phyloP scores from a whole-genome alignment of 2,797 vertebrate species.

The Caiman crocodilus region DNA sequence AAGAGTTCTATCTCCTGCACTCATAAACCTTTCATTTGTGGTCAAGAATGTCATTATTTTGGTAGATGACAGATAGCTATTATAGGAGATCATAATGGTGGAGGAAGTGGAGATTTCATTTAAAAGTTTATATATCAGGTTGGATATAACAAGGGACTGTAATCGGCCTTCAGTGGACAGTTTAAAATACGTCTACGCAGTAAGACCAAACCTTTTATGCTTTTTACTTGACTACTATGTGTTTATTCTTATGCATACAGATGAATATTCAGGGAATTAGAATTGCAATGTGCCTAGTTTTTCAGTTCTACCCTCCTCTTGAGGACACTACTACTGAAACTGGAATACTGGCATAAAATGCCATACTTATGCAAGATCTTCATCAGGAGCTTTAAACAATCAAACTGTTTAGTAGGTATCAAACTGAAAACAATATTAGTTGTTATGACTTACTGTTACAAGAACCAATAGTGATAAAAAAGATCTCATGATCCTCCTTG shows the following conservation, averaged over 20 bases:
- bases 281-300: neutral
- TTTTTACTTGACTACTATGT: neutral
- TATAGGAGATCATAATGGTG: fast-evolving
- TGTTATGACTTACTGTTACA: neutral
- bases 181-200: neutral
- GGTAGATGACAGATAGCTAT: neutral
- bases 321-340: neutral
- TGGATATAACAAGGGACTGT: neutral
- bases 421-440: neutral
- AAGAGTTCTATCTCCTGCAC: fast-evolving
- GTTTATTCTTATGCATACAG: constrained; percentile 1
- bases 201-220: neutral
- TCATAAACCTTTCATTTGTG: fast-evolving
- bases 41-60: neutral
- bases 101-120: neutral
- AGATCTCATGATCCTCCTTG: neutral
- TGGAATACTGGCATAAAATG: neutral
- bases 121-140: neutral
- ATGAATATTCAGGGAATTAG: neutral
- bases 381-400: fast-evolving
- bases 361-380: fast-evolving
- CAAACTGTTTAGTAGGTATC: neutral
- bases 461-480: neutral
- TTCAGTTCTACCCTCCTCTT: neutral
- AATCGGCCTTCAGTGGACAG: neutral